A percentile compares a stretch with the other conserved stretches of the same genome.
Evolutionary conservation across 2,888 invertebrate species (phyloP).

Genomic region (Campaea margaritaria): DNA sequence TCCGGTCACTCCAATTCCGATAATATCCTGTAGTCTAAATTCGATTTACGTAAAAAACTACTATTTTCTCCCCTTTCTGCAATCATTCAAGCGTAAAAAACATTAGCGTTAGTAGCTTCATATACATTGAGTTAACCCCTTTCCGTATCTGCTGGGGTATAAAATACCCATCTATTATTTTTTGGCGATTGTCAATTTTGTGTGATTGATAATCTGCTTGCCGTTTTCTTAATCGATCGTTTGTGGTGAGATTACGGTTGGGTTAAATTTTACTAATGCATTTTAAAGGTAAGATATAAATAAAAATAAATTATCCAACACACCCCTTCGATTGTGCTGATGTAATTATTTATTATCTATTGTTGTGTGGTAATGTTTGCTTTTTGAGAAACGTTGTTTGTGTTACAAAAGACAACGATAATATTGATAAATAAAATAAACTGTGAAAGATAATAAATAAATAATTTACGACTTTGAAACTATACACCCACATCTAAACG

Average conservation of each 20-base stretch:
- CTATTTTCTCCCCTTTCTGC: slow-evolving; percentile 56
- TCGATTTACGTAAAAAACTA: slow-evolving; percentile 75
- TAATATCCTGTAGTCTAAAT: slow-evolving; percentile 75
- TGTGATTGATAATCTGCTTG: slow-evolving; percentile 69
- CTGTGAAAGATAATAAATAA: background rate
- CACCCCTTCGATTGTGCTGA: slow-evolving; percentile 64
- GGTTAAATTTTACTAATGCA: slow-evolving; percentile 54
- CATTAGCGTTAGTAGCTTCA: slow-evolving; percentile 30
- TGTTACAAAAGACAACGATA: too few relatives aligned
- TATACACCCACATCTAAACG: slow-evolving; percentile 62
- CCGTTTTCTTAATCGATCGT: slow-evolving; percentile 63
- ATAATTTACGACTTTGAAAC: slow-evolving; percentile 49
- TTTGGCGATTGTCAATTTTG: slow-evolving; percentile 54
- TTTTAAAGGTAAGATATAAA: slow-evolving; percentile 42
- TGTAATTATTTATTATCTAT: slow-evolving; percentile 28
- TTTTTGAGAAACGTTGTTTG: background rate
- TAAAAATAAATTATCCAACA: slow-evolving; percentile 53
- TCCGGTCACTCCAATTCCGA: slow-evolving; percentile 75
- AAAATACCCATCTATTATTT: slow-evolving; percentile 50
- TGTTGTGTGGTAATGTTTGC: background rate
- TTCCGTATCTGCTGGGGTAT: slow-evolving; percentile 25
- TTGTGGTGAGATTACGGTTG: slow-evolving; percentile 71
- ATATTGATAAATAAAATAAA: too few relatives aligned
- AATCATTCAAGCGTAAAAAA: slow-evolving; percentile 65
- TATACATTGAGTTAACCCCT: slow-evolving; percentile 21